Evolutionary conservation across 2,797 vertebrate species (phyloP), one percentile per base, ranked within the genome.

Genomic region (Vultur gryphus): DNA sequence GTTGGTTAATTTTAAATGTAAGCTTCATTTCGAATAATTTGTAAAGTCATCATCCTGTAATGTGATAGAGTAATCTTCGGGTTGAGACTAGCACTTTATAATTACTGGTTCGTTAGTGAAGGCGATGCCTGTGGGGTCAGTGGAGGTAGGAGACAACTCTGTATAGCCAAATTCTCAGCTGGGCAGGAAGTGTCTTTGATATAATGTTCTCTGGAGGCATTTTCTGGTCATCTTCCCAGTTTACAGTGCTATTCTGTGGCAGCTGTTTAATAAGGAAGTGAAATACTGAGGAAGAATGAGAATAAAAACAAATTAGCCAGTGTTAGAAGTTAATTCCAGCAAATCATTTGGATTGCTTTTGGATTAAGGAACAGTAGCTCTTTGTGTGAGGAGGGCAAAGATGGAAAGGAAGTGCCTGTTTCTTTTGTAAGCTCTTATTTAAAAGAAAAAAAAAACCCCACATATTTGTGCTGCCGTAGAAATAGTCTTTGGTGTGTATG

Each of bases 251-350:
- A 6, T 95, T 97, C 92, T 92, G 62, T 94, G 81, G 96, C 96
- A 97, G 96, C 94, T 97, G 95, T 94, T 97, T 97, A 96, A 96
- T 91, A 93, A 97, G 97, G 96, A 97, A 97, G 96, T 97, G 93
- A 96, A 97, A 96, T 95, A 37, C 93, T 76, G 43, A 75, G 84
- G 90, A 93, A 97, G 95, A 95, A 96, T 77, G 58, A 91, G 90
- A 93, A 95, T 96, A 96, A 95, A 97, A 96, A 97, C 93, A 97
- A 97, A 97, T 95, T 95, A 97, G 89, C 90, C 89, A 93, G 92
- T 97, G 95, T 97, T 97, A 95, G 93, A 96, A 95, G 91, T 95
- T 97, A 97, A 97, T 97, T 97, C 95, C 95, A 95, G 83, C 93
- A 96, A 96, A 97, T 95, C 89, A 86, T 94, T 97, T 95, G 91